Evolutionary conservation across 2,888 invertebrate genomes (phyloP).

Genomic region (Panopea generosa): DNA sequence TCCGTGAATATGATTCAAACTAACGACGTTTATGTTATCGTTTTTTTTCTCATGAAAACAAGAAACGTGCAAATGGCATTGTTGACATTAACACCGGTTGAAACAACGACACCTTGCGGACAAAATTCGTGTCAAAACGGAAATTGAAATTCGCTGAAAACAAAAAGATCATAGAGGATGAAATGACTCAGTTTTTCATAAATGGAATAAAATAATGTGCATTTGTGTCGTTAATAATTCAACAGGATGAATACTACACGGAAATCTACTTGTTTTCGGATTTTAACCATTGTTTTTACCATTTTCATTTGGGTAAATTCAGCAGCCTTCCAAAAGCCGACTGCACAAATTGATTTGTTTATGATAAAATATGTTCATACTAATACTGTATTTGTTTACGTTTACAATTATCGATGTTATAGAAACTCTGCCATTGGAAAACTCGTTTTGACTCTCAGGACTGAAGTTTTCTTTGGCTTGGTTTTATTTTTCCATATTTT

Average conservation of each 20-base stretch:
- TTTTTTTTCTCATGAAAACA: no score
- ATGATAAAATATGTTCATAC: conserved; percentile 56
- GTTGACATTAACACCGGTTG: conserved; percentile 57
- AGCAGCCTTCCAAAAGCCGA: neutral
- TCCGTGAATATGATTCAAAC: no score
- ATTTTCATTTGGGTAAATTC: conserved; percentile 65
- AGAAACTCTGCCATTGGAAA: no score
- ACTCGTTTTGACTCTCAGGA: no score
- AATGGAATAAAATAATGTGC: conserved; percentile 23
- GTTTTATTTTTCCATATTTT: no score
- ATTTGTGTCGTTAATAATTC: conserved; percentile 9
- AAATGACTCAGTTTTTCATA: conserved; percentile 1
- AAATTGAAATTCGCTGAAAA: conserved; percentile 40
- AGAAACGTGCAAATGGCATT: neutral
- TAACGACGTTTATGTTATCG: no score
- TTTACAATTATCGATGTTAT: no score
- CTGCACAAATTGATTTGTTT: conserved; percentile 11
- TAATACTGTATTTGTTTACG: conserved; percentile 20
- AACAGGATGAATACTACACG: conserved; percentile 47
- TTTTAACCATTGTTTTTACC: conserved; percentile 53
- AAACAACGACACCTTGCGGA: conserved; percentile 63
- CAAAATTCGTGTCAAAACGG: conserved; percentile 56
- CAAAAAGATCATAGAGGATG: conserved; percentile 7
- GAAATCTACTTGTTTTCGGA: conserved; percentile 57
- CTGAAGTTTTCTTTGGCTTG: no score